phyloP scores from a whole-genome alignment of 2,888 invertebrate genomes.

The Agrotis puta region DNA sequence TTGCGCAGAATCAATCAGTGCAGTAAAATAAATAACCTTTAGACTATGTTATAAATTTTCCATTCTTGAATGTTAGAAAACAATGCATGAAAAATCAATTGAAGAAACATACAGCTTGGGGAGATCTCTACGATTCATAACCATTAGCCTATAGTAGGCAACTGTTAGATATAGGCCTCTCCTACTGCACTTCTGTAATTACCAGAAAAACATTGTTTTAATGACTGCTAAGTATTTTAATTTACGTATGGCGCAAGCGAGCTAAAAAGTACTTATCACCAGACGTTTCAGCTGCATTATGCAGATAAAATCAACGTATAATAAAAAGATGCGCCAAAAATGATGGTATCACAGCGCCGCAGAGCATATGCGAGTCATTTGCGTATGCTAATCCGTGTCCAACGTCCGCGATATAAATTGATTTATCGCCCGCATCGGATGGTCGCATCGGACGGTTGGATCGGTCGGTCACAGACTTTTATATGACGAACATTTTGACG shows the following conservation, averaged over 20 bases:
- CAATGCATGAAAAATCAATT: too few species aligned
- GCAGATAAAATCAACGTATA: constrained; percentile 27
- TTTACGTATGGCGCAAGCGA: neutral
- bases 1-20: too few species aligned
- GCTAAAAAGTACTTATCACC: neutral
- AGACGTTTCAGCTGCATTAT: constrained; percentile 8
- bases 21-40: too few species aligned
- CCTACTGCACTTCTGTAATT: too few species aligned
- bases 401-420: constrained; percentile 59
- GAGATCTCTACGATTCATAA: too few species aligned
- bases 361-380: constrained; percentile 63
- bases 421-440: constrained; percentile 60
- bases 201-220: neutral
- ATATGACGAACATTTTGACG: constrained; percentile 47
- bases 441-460: constrained; percentile 39
- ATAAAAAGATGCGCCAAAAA: constrained; percentile 51
- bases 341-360: constrained; percentile 34
- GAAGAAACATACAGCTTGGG: too few species aligned
- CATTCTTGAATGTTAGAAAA: too few species aligned
- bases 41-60: too few species aligned
- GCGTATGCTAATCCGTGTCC: constrained; percentile 63
- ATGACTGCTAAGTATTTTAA: neutral
- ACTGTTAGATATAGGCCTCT: too few species aligned
- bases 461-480: constrained; percentile 40
- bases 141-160: too few species aligned